Base-by-base conservation (phyloP, 2,888 invertebrate genomes). In the Hydraecia micacea region DNA sequence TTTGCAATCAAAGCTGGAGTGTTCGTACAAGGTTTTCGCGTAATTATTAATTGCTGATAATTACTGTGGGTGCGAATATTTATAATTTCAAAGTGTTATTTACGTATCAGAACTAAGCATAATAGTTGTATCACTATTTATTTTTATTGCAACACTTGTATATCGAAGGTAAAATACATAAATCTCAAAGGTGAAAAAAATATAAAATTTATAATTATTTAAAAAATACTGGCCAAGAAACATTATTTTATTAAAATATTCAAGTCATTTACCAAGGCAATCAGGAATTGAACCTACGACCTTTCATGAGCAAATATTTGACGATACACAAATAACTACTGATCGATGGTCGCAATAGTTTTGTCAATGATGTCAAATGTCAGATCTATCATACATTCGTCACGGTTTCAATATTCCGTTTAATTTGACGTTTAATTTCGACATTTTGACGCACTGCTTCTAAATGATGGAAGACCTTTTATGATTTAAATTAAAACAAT, bases 291-390 rank as follows among this genome's bases (percentile, higher is more conserved):
- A 72, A 76, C 77, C 52, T 67, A 67, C 42, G 84, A 88, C 86
- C 89, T 86, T 87, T 79, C 25, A 49, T 69, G 73, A 49, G 79
- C 77, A 79, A 89, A 88, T 87, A 89, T 85, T 87, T 83, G 83
- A 77, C 58, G 75, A 70, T 76, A 70, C 68, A 81, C 71, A 87
- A 79, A 80, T 70, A 75, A 68, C 72, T 42, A 46, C 36, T 84
- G 89, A 84, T 87, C 72, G 75, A 84, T 83, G 86, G 77, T 69
- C 73, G 63, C 81, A 83, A 83, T 71, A 82, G 63, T 84, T 83
- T 72, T 86, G 85, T 87, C 89, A 86, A 86, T 83, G 71, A 79
- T 74, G 83, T 77, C 82, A 87, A 88, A 89, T 83, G 85, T 88
- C 85, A 83, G 60, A 84, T 84, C 83, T 80, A 84, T 86, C 86